phyloP scores from a whole-genome alignment of 2,113 vertebrate genomes.

The Oncorhynchus tshawytscha region DNA sequence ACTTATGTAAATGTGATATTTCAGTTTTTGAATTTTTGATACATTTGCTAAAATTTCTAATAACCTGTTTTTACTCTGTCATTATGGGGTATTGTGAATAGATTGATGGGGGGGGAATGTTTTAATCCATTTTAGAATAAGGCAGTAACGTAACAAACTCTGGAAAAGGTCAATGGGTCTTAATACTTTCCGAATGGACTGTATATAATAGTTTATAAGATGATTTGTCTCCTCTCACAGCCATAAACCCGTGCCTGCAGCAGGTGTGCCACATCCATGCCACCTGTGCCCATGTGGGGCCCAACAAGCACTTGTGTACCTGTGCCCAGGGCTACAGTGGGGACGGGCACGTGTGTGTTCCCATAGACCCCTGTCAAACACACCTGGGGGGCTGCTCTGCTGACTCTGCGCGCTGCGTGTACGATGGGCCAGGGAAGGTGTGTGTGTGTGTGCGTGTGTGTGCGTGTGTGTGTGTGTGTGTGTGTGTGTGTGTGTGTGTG shows the following conservation, averaged over 20 bases:
- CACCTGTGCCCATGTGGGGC: conserved; percentile 79
- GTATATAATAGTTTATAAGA: neutral
- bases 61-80: no score
- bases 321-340: conserved; percentile 83
- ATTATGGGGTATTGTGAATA: no score
- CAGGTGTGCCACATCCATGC: conserved; percentile 77
- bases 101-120: no score
- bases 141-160: no score
- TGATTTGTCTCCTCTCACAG: conserved; percentile 61
- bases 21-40: no score
- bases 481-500: conserved; percentile 55
- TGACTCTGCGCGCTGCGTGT: conserved; percentile 76
- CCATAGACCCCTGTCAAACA: conserved; percentile 83
- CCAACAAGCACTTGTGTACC: conserved; percentile 78
- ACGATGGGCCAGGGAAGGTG: conserved; percentile 86
- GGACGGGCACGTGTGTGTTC: conserved; percentile 82
- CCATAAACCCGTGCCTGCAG: conserved; percentile 83
- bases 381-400: conserved; percentile 73
- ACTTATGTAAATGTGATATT: no score
- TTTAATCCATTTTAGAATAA: no score
- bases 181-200: no score
- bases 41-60: no score
- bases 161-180: no score
- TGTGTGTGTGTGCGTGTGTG: conserved; percentile 29
- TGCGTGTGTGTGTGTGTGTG: conserved; percentile 59